phyloP scores from a whole-genome alignment of 2,888 invertebrate genomes.

The Oscheius sp. region DNA sequence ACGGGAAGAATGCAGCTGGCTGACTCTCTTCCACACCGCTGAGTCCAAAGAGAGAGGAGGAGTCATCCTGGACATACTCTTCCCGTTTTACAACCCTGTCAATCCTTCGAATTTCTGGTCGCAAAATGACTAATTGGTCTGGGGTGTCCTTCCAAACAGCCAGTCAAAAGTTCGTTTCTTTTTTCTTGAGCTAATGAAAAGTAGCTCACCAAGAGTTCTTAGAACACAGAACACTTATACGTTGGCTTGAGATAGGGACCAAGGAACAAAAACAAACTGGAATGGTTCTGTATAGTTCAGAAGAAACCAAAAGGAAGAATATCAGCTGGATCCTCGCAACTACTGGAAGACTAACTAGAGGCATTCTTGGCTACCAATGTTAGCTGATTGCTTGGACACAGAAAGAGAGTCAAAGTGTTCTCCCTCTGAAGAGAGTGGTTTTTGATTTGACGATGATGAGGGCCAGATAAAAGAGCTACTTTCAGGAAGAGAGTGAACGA shows the following conservation, averaged over 20 bases:
- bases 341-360: not conserved
- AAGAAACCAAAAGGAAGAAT: not conserved
- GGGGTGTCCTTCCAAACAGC: not conserved
- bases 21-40: constrained; percentile 1
- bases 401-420: not conserved
- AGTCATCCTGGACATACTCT: not conserved
- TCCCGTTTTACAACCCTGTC: not conserved
- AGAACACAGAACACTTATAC: too few species aligned
- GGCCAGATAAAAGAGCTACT: not conserved
- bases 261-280: not conserved
- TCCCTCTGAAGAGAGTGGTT: not conserved
- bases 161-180: not conserved
- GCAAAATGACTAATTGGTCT: not conserved
- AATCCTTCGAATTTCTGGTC: not conserved
- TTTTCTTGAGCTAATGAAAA: not conserved
- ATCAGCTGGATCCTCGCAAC: not conserved
- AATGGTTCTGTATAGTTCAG: not conserved
- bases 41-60: not conserved
- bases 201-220: too few species aligned
- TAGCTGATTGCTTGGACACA: not conserved
- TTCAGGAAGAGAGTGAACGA: not conserved
- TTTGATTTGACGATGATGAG: not conserved
- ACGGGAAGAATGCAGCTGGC: too few species aligned
- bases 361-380: not conserved
- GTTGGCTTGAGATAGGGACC: not conserved